These are phyloP conservation scores for Mesembrinibis cayennensis DNA, from an alignment of 2,113 vertebrate species.

Conservation along the genomic window DNA sequence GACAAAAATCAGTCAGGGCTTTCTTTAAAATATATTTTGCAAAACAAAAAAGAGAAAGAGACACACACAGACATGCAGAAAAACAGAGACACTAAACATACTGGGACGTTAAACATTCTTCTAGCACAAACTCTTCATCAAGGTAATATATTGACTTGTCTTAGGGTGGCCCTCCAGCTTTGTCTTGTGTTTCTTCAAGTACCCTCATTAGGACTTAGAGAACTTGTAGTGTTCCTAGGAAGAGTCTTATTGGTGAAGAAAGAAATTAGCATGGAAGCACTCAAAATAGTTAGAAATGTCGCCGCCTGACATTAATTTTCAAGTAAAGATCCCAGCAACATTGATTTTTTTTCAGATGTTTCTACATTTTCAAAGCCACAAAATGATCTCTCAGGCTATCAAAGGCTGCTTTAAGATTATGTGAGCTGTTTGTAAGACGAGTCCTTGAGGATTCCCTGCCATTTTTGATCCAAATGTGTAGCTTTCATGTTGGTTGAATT, in stretches of 20 bases:
- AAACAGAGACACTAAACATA: neutral
- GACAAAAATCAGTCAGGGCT: neutral
- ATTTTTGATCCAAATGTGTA: constrained; percentile 48
- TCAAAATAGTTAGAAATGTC: neutral
- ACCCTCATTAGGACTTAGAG: neutral
- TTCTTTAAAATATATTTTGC: neutral
- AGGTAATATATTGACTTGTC: neutral
- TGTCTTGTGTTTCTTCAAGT: neutral
- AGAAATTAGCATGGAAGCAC: neutral
- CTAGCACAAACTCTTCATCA: neutral
- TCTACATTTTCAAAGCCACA: constrained; percentile 13
- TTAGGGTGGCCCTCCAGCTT: neutral
- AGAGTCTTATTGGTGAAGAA: neutral
- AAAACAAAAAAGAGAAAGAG: neutral
- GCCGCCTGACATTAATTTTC: neutral
- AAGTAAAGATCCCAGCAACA: neutral
- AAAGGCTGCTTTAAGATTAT: constrained; percentile 28
- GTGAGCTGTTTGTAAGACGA: constrained; percentile 8
- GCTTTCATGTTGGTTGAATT: constrained; percentile 46
- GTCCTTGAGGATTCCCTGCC: constrained; percentile 40
- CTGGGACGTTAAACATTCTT: neutral
- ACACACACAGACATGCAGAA: neutral
- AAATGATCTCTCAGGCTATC: neutral
- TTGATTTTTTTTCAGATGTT: neutral
- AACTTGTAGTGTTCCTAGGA: neutral